Percentiles rank a stretch among this genome's conserved stretches.
Conservation (phyloP, 2,797 vertebrate species). For the Bovichtus diacanthus region DNA sequence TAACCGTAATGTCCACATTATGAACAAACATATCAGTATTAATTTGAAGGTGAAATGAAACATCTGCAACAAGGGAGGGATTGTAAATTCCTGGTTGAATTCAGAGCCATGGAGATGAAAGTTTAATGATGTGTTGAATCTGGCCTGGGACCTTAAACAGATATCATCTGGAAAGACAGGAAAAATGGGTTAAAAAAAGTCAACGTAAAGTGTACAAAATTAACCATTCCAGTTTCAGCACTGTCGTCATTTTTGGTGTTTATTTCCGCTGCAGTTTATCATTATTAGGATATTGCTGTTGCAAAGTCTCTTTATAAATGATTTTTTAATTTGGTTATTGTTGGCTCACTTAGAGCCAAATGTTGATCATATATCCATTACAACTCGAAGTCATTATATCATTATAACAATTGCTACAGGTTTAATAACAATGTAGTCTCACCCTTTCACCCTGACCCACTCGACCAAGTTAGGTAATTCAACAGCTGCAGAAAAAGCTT, state of each 20-base stretch:
- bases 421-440: slow-evolving; percentile 37
- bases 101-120: slow-evolving; percentile 1
- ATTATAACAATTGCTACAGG: slow-evolving; percentile 48
- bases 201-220: background rate
- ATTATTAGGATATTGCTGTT: background rate
- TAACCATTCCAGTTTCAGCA: background rate
- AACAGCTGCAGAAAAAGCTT: slow-evolving; percentile 39
- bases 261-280: slow-evolving; percentile 9
- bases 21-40: background rate
- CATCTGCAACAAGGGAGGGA: background rate
- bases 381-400: slow-evolving; percentile 48
- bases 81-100: slow-evolving; percentile 9
- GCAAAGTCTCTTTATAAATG: slow-evolving; percentile 24
- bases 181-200: background rate
- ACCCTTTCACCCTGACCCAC: slow-evolving; percentile 19
- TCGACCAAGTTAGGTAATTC: slow-evolving; percentile 8
- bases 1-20: background rate
- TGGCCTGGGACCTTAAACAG: background rate
- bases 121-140: slow-evolving; percentile 2
- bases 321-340: slow-evolving; percentile 51
- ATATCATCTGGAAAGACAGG: background rate
- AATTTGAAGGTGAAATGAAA: slow-evolving; percentile 7
- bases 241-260: background rate
- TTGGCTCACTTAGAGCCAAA: slow-evolving; percentile 49
- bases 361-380: slow-evolving; percentile 38